Evolutionary conservation across 1,140 invertebrate species (phyloP), one percentile per base, ranked within the genome.

Genomic region (Lerema accius): DNA sequence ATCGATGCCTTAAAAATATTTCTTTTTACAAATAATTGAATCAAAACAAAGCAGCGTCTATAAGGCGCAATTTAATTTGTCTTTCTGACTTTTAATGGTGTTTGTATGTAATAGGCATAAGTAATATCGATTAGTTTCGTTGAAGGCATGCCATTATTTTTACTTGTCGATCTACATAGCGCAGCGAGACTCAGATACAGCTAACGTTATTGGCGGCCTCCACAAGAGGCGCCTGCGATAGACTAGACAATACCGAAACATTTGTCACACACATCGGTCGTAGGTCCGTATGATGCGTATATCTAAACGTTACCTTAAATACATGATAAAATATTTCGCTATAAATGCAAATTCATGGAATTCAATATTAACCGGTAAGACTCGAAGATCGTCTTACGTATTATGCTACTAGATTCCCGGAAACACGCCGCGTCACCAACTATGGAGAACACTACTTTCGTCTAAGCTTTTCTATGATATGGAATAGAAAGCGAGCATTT

Each of bases 261-360:
- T 73, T 82, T 80, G 72, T 69, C 76, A 81, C 71, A 83, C 71
- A 72, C 76, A 85, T 85, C 81, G 77, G 82, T 79, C 56, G 71
- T 71, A 86, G 80, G 78, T 82, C 84, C 86, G 76, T 84, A 77
- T 77, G 82, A 87, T 82, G 78, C 73, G 73, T 80, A 83, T 72
- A 83, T 79, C 82, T 86, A 85, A 69, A 80, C 63, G 75, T 86
- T 84, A 86, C 81, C 84, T 90, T 87, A 89, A 87, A 86, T 84
- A 86, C 72, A 84, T 80, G 85, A 83, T 85, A 86, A 86, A 87
- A 89, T 88, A 84, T 88, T 86, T 86, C 83, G 82, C 80, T 86
- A 88, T 90, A 90, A 90, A 90, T 90, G 88, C 88, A 90, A 90
- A 89, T 90, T 90, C 86, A 90, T 88, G 88, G 88, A 90, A 90